Percentiles rank a stretch among this genome's conserved stretches.
These are phyloP conservation scores for Xiphophorus birchmanni DNA, from an alignment of 2,797 vertebrate genomes.

Conservation along the genomic window DNA sequence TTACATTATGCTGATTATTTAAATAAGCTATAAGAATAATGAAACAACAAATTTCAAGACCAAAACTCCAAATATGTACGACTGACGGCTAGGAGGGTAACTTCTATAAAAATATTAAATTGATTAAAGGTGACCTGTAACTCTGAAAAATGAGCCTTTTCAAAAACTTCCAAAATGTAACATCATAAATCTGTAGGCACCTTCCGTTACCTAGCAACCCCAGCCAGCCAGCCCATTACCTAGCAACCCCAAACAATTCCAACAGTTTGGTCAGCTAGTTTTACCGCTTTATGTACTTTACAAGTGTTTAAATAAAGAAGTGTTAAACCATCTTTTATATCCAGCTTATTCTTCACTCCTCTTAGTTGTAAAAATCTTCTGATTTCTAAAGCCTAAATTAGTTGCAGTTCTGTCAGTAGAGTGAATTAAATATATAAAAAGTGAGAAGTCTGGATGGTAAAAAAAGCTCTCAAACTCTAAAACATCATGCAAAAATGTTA, in stretches of 20 bases:
- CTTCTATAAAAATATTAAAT: not conserved
- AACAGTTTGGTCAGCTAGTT: too few relatives aligned
- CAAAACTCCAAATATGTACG: not conserved
- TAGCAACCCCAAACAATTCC: too few relatives aligned
- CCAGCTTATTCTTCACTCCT: not conserved
- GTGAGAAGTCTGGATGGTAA: not conserved
- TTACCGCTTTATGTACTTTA: too few relatives aligned
- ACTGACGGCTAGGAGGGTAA: not conserved
- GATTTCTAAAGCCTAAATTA: not conserved
- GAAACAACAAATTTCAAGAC: not conserved
- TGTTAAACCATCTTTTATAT: not conserved
- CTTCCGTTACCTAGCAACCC: too few relatives aligned
- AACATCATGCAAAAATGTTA: not conserved
- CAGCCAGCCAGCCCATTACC: too few relatives aligned
- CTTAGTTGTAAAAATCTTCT: not conserved
- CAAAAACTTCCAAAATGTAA: too few relatives aligned
- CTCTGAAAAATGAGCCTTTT: too few relatives aligned
- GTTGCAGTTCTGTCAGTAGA: not conserved
- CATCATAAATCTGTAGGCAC: too few relatives aligned
- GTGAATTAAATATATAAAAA: not conserved
- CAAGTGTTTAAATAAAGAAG: not conserved
- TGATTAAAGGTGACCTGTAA: too few relatives aligned
- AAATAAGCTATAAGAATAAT: not conserved
- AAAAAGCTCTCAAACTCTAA: not conserved
- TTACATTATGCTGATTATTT: not conserved